Conservation (phyloP, 2,797 vertebrate genomes). For the Mastacembelus armatus region DNA sequence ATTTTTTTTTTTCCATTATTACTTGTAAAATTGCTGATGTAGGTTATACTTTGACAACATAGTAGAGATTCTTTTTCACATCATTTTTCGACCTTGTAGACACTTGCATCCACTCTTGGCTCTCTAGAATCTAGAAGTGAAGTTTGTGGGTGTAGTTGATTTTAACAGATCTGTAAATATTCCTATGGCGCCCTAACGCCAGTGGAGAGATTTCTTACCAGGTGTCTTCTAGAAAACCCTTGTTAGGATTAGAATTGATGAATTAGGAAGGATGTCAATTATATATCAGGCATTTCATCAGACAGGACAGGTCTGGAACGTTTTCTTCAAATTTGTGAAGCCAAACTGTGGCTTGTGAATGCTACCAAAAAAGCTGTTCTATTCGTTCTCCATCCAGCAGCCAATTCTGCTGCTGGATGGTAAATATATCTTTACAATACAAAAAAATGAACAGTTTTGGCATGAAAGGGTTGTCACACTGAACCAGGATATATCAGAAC, state of each 20-base stretch:
- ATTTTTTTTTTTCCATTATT: constrained; percentile 21
- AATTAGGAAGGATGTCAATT: constrained; percentile 48
- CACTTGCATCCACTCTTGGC: constrained; percentile 5
- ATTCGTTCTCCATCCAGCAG: constrained; percentile 49
- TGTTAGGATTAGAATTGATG: constrained; percentile 20
- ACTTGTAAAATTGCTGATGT: constrained; percentile 45
- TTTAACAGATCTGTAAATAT: constrained; percentile 32
- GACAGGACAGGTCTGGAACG: constrained; percentile 43
- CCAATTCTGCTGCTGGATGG: constrained; percentile 63
- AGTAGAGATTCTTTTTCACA: constrained; percentile 14
- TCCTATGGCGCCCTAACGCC: neutral
- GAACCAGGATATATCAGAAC: constrained; percentile 38
- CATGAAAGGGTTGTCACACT: constrained; percentile 49
- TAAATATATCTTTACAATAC: constrained; percentile 53
- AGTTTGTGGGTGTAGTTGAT: constrained; percentile 23
- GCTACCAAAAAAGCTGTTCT: constrained; percentile 61
- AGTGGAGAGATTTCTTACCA: constrained; percentile 4
- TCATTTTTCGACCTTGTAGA: constrained; percentile 39
- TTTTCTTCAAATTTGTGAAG: constrained; percentile 53
- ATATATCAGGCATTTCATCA: constrained; percentile 53
- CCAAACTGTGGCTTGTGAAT: constrained; percentile 49
- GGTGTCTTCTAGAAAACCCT: constrained; percentile 34
- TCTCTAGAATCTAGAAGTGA: neutral
- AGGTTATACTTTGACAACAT: constrained; percentile 9
- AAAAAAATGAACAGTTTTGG: constrained; percentile 50